Evolutionary conservation across 2,888 invertebrate species (phyloP), one percentile per base, ranked within the genome.

Genomic region (Cabera pusaria): DNA sequence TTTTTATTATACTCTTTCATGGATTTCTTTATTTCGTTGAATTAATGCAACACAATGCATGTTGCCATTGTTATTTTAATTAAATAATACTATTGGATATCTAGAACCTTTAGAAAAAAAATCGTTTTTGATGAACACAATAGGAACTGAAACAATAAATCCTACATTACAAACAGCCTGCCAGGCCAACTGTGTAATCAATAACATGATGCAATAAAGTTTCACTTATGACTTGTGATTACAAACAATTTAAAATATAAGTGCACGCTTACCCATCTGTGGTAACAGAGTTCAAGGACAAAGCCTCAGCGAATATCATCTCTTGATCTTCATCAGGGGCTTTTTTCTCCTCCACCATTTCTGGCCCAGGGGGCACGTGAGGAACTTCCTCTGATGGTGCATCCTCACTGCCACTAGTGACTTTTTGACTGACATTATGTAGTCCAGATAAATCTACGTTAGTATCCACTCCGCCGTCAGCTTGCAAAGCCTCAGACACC

Each of bases 271-370:
- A 91, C 91, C 90, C 90, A 67, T 90, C 90, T 44, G 88, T 86
- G 40, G 90, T 83, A 43, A 90, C 91, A 32, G 90, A 88, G 66
- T 91, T 91, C 62, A 90, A 74, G 37, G 90, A 90, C 54, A 90
- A 60, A 37, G 86, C 72, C 32, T 90, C 90, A 38, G 87, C 67
- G 63, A 89, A 89, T 61, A 75, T 87, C 84, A 89, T 82, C 72
- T 90, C 83, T 51, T 68, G 71, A 40, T 77, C 69, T 43, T 67
- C 61, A 24, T 50, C 32, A 32, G 41, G 12, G 28, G 57, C 40
- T 32, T 55, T 44, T 22, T 50, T 49, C 40, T 49, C 56, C 26
- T 44, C 44, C 32, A 38, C 24, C 26, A 41, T 24, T 40, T 62
- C 47, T 29, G 32, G 45, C 6, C 21, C 21, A 5, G 44, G 39